Percentiles rank a stretch among this genome's conserved stretches.
These are phyloP conservation scores for Odontamblyopus lacepedii DNA, from an alignment of 2,797 vertebrate genomes.

Conservation along the genomic window DNA sequence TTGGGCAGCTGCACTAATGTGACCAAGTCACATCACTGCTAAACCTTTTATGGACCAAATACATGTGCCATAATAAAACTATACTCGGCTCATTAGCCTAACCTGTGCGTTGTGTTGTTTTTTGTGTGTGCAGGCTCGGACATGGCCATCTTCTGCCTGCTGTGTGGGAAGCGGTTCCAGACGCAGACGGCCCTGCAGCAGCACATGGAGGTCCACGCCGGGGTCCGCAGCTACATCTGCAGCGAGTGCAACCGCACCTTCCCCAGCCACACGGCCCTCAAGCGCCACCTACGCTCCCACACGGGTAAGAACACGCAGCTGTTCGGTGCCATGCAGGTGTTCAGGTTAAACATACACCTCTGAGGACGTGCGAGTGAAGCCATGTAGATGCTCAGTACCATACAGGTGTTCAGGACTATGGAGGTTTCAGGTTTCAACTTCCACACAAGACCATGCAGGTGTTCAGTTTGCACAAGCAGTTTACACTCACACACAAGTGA, in stretches of 20 bases:
- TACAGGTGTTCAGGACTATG: no score
- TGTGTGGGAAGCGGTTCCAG: slow-evolving; percentile 94
- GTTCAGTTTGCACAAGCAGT: background rate
- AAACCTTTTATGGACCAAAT: no score
- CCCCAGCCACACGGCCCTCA: slow-evolving; percentile 95
- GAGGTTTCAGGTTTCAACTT: no score
- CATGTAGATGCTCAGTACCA: no score
- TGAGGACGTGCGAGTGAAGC: background rate
- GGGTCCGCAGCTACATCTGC: slow-evolving; percentile 94
- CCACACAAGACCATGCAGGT: no score
- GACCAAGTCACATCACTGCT: no score
- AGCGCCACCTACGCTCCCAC: slow-evolving; percentile 92
- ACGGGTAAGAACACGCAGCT: slow-evolving; percentile 60
- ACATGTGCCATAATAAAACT: no score
- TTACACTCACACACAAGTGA: background rate
- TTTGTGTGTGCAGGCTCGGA: slow-evolving; percentile 79
- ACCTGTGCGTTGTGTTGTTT: background rate
- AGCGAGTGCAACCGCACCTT: slow-evolving; percentile 96
- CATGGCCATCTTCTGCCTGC: slow-evolving; percentile 95
- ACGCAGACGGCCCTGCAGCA: slow-evolving; percentile 91
- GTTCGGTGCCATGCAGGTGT: background rate
- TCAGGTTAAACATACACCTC: background rate
- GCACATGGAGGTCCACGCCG: slow-evolving; percentile 96
- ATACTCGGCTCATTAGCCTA: background rate
- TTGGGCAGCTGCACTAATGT: no score